Conservation (phyloP, 2,888 invertebrate genomes). For the Sesamia inferens region DNA sequence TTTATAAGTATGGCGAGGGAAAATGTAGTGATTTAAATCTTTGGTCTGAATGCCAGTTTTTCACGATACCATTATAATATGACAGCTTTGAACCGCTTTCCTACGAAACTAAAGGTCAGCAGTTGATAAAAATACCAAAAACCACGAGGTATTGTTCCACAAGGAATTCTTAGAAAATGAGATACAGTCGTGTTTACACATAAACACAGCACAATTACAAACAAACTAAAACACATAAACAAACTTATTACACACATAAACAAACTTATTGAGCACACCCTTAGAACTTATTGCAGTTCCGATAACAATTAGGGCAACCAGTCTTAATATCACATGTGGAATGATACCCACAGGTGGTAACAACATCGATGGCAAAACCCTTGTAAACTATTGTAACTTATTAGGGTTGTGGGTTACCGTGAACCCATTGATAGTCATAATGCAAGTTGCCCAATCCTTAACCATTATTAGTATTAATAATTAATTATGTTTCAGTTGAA, state of each 20-base stretch:
- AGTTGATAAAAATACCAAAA: neutral
- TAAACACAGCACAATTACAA: neutral
- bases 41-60: too few relatives aligned
- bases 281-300: constrained; percentile 2
- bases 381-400: constrained; percentile 39
- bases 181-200: neutral
- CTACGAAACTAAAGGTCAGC: neutral
- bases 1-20: too few relatives aligned
- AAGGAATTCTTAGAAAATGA: neutral
- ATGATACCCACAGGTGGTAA: constrained; percentile 29
- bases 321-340: constrained; percentile 7
- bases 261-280: too few relatives aligned
- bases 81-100: too few relatives aligned
- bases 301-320: neutral
- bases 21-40: too few relatives aligned
- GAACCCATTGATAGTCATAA: constrained; percentile 31
- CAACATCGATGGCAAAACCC: constrained; percentile 9
- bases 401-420: constrained; percentile 25
- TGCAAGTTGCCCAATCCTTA: neutral
- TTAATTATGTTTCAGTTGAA: neutral
- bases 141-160: neutral
- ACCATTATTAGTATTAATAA: too few relatives aligned
- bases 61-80: too few relatives aligned
- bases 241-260: too few relatives aligned
- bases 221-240: too few relatives aligned